phyloP scores from a whole-genome alignment of 2,797 vertebrate genomes.

The Pteropus rufus region DNA sequence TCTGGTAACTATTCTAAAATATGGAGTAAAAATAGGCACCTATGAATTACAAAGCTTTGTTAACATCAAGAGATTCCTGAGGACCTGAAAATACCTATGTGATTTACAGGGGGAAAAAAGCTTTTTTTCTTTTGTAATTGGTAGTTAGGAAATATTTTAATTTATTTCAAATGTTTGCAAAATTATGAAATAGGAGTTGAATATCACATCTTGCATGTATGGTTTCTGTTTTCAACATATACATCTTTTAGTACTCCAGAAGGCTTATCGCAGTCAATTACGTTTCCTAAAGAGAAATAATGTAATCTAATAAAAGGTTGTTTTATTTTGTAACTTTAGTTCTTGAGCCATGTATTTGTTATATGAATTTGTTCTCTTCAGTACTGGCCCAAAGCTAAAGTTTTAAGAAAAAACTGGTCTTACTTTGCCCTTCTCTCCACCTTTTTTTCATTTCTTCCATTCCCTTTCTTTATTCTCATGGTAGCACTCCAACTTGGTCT shows the following conservation, averaged over 20 bases:
- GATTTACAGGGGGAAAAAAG: neutral
- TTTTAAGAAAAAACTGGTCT: neutral
- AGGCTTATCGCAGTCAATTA: neutral
- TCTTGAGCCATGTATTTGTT: neutral
- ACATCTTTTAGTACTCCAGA: neutral
- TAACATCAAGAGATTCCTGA: conserved; percentile 51
- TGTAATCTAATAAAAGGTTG: neutral
- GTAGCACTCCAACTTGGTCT: neutral
- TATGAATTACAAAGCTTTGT: conserved; percentile 56
- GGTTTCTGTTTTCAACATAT: conserved; percentile 6
- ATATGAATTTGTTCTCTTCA: neutral
- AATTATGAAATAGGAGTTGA: conserved; percentile 46
- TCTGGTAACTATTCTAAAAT: conserved; percentile 29
- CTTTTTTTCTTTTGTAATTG: conserved; percentile 38
- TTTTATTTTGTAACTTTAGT: conserved; percentile 21
- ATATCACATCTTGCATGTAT: neutral
- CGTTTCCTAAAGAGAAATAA: neutral
- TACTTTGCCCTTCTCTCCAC: neutral
- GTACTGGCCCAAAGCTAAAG: neutral
- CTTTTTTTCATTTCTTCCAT: neutral
- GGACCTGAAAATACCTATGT: conserved; percentile 38
- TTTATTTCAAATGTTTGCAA: conserved; percentile 44
- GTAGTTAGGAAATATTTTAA: conserved; percentile 47
- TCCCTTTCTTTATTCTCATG: neutral
- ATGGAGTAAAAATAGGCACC: conserved; percentile 13